These are phyloP conservation scores for Drosophila basisetae DNA, from an alignment of 2,888 invertebrate species.

Conservation along the genomic window DNA sequence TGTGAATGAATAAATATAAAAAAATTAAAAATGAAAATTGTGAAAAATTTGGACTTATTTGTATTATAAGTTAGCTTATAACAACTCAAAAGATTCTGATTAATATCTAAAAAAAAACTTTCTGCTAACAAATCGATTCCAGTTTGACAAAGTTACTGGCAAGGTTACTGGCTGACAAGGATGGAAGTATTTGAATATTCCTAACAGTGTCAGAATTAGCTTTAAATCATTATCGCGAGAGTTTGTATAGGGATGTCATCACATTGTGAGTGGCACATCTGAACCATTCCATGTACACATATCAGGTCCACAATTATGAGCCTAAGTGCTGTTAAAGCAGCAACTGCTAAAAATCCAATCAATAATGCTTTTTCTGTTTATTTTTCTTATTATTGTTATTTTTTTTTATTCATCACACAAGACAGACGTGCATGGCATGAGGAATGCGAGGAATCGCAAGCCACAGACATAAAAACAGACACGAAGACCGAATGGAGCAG, in stretches of 20 bases:
- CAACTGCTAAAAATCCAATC: conserved; percentile 59
- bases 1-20: neutral
- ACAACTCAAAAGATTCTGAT: neutral
- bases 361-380: conserved; percentile 53
- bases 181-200: neutral
- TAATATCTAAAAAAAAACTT: neutral
- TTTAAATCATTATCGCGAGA: conserved; percentile 14
- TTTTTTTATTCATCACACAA: conserved; percentile 36
- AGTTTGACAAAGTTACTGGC: neutral
- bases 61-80: neutral
- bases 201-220: conserved; percentile 6
- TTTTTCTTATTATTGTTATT: conserved; percentile 22
- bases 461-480: conserved; percentile 21
- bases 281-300: conserved; percentile 31
- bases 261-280: conserved; percentile 33
- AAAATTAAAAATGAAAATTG: neutral
- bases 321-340: conserved; percentile 66
- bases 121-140: conserved; percentile 4
- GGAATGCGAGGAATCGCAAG: conserved; percentile 35
- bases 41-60: neutral
- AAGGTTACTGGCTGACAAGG: neutral
- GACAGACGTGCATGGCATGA: conserved; percentile 56
- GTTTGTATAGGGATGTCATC: conserved; percentile 7
- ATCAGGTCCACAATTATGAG: conserved; percentile 61
- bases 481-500: conserved; percentile 9